A percentile compares a stretch with the other conserved stretches of the same genome.
These are phyloP conservation scores for Pseudocheirus occidentalis DNA, from an alignment of 2,797 vertebrate species.

Conservation along the genomic window DNA sequence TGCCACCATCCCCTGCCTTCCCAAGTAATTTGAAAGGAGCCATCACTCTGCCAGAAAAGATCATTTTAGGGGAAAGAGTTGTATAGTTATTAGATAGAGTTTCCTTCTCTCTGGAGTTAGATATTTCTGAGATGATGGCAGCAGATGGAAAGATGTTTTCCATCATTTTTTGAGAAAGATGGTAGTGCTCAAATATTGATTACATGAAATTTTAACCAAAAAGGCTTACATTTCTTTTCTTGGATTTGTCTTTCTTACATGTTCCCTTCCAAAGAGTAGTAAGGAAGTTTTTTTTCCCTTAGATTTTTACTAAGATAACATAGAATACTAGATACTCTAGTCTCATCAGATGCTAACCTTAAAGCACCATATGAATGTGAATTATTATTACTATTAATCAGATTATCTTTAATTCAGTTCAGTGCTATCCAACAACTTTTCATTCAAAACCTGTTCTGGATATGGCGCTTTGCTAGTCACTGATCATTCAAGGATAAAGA, in stretches of 20 bases:
- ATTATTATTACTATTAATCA: not conserved
- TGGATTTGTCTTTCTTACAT: not conserved
- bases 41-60: not conserved
- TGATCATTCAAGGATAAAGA: not conserved
- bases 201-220: not conserved
- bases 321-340: fast-evolving
- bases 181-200: not conserved
- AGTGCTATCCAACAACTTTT: not conserved
- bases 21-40: not conserved
- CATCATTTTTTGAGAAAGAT: not conserved
- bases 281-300: not conserved
- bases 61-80: not conserved
- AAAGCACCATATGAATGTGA: not conserved
- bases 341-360: not conserved
- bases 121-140: not conserved
- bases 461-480: not conserved
- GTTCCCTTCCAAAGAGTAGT: not conserved
- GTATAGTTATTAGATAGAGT: not conserved
- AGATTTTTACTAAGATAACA: not conserved
- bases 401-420: not conserved
- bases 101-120: not conserved
- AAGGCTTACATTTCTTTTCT: not conserved
- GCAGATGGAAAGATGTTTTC: no score
- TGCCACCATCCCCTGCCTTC: not conserved
- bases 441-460: not conserved